These are phyloP conservation scores for Actenoides lindsayi DNA, from an alignment of 2,113 vertebrate species.

Conservation along the genomic window DNA sequence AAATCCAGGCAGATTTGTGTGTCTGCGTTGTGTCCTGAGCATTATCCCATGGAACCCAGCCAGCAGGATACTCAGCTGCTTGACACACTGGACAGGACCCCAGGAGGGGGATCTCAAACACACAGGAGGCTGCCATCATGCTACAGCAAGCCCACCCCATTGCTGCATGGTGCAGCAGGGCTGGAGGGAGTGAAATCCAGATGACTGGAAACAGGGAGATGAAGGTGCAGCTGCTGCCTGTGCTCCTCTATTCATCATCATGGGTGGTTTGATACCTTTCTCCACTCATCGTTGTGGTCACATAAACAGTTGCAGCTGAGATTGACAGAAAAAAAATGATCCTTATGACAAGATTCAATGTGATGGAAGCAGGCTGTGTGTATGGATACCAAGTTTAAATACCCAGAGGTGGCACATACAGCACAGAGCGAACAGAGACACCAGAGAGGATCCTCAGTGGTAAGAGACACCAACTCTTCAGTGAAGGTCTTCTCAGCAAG, in stretches of 20 bases:
- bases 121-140: neutral
- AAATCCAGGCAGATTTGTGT: neutral
- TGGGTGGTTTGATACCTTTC: neutral
- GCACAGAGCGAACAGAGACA: neutral
- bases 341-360: neutral
- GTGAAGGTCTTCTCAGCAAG: neutral
- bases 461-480: neutral
- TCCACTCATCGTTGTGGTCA: neutral
- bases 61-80: neutral
- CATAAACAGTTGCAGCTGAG: neutral
- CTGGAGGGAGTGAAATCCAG: neutral
- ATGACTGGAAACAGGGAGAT: neutral
- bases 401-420: neutral
- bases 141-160: neutral
- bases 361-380: neutral
- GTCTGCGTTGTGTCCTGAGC: neutral
- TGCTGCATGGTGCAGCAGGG: neutral
- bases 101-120: neutral
- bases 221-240: neutral
- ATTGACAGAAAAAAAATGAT: neutral
- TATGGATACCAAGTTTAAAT: neutral
- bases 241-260: neutral
- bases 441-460: neutral
- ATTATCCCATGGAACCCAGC: neutral
- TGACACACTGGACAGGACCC: accelerated